Evolutionary conservation across 2,888 invertebrate genomes (phyloP), one percentile per base, ranked within the genome.

Genomic region (Aethes cnicana): DNA sequence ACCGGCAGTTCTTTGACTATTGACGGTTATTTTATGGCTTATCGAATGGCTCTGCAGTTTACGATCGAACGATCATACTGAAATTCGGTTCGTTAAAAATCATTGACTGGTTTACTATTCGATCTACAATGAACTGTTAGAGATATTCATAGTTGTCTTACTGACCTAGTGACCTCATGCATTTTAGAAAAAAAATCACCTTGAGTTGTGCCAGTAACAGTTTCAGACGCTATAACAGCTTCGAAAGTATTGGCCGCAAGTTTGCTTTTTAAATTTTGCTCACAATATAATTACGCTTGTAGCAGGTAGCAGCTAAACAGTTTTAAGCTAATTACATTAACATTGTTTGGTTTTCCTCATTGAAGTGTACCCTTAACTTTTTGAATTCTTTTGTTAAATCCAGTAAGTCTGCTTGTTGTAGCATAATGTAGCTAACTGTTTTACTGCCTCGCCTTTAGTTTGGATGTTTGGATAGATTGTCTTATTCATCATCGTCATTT

Each of bases 101-200:
- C 47, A 55, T 41, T 41, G 43, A 23, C 25, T 9, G 43, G 37
- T 44, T 47, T 53, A 41, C 33, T 18, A 26, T 32, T 46, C 46
- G 26, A 35, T 47, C 47, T 21, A 43, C 46, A 41, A 48, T 35
- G 41, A 39, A 48, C 44, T 21, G 23, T 23, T 42, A 18, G 26
- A 30, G 25, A 44, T n/a, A n/a, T n/a, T n/a, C n/a, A n/a, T 37
- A 39, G 25, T 20, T 43, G 55, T 32, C 52, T 47, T 43, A 52
- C 52, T 55, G 44, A 55, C 55, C 52, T 35, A 55, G 39, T 55
- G 52, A 52, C 55, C 55, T 48, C 44, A 37, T 39, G 39, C 52
- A 52, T 52, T 43, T 42, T 39, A 46, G 28, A 39, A 52, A 44
- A 44, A 52, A 39, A n/a, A 23, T 52, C 16, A 14, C 8, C 11